Conservation (phyloP, 1,140 invertebrate species). For the Spodoptera litura region DNA sequence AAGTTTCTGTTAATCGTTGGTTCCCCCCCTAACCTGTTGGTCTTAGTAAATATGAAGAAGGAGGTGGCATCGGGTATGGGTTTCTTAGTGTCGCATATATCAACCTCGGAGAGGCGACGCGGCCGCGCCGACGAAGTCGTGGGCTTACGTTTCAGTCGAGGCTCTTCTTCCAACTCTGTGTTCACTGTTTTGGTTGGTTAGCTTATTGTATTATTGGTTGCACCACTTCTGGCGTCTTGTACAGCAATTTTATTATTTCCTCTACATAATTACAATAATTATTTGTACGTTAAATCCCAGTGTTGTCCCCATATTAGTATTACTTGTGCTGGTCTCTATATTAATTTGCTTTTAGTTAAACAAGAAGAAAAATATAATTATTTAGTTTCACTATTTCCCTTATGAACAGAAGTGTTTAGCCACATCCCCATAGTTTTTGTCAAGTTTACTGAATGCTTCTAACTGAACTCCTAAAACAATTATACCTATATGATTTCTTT, state of each 20-base stretch:
- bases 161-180: constrained; percentile 80
- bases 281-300: too few species aligned
- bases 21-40: constrained; percentile 92
- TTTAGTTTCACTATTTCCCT: too few species aligned
- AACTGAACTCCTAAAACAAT: neutral
- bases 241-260: neutral
- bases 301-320: too few species aligned
- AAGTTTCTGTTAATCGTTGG: constrained; percentile 57
- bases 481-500: constrained; percentile 81
- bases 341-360: too few species aligned
- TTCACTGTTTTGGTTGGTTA: constrained; percentile 78
- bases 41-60: constrained; percentile 98
- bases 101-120: constrained; percentile 96
- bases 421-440: neutral
- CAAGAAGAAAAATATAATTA: too few species aligned
- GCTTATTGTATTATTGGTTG: constrained; percentile 49
- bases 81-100: constrained; percentile 94
- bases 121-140: constrained; percentile 91
- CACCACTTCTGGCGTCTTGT: constrained; percentile 7
- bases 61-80: constrained; percentile 97
- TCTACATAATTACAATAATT: too few species aligned
- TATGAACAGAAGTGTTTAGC: too few species aligned
- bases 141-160: constrained; percentile 79
- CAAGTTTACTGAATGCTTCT: neutral
- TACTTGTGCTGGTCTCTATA: too few species aligned